Conservation (phyloP, 2,888 invertebrate genomes). For the Cantharis flavilabris region DNA sequence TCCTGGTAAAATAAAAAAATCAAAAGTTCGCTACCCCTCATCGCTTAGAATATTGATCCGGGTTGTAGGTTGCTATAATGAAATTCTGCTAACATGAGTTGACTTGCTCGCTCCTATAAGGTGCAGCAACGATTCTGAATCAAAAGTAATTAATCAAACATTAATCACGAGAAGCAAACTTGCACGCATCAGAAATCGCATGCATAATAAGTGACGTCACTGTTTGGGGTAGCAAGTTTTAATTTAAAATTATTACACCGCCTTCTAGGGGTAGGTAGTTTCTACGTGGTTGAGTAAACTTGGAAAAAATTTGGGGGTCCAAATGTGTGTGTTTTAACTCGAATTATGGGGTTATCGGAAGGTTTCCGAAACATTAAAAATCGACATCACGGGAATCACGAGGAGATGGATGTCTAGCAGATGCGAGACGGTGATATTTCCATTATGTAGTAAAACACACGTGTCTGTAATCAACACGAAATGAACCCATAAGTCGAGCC, state of each 20-base stretch:
- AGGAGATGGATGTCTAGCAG: slow-evolving; percentile 9
- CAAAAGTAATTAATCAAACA: slow-evolving; percentile 46
- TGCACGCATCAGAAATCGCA: slow-evolving; percentile 40
- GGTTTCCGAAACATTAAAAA: neutral
- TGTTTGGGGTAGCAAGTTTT: slow-evolving; percentile 30
- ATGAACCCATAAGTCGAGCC: neutral
- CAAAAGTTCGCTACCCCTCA: neutral
- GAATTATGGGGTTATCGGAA: neutral
- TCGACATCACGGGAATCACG: neutral
- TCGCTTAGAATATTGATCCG: neutral
- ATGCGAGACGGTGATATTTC: slow-evolving; percentile 9
- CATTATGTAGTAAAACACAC: slow-evolving; percentile 21
- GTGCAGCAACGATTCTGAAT: slow-evolving; percentile 30
- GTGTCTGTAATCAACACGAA: slow-evolving; percentile 13
- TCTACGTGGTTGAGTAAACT: slow-evolving; percentile 26
- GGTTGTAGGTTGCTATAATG: neutral
- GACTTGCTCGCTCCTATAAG: slow-evolving; percentile 27
- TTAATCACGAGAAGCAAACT: slow-evolving; percentile 45
- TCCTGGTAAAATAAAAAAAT: neutral
- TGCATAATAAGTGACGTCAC: slow-evolving; percentile 35
- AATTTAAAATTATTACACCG: slow-evolving; percentile 30
- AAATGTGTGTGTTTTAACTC: neutral
- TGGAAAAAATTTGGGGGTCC: neutral
- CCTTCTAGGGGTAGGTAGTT: neutral
- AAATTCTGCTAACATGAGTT: slow-evolving; percentile 19